Percentiles rank a stretch among this genome's conserved stretches.
These are phyloP conservation scores for Lymantria monacha DNA, from an alignment of 2,888 invertebrate species.

Conservation along the genomic window DNA sequence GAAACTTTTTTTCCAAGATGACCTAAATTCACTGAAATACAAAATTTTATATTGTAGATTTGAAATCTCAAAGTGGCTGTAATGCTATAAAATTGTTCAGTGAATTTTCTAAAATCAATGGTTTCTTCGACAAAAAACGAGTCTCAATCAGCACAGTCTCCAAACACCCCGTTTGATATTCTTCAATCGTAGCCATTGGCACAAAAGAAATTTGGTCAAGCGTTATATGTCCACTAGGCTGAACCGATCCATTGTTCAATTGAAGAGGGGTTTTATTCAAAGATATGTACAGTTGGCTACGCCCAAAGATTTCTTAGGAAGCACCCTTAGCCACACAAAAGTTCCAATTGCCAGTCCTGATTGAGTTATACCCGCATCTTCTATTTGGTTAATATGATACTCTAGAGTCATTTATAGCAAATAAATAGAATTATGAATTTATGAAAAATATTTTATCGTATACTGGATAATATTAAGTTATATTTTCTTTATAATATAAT, in stretches of 20 bases:
- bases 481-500: no score
- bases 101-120: constrained; percentile 69
- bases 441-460: no score
- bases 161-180: constrained; percentile 69
- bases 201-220: constrained; percentile 81
- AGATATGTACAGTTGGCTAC: constrained; percentile 66
- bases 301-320: constrained; percentile 52
- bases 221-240: constrained; percentile 76
- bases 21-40: no score
- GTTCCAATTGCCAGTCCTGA: constrained; percentile 48
- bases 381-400: constrained; percentile 35
- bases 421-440: constrained; percentile 19
- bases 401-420: constrained; percentile 28
- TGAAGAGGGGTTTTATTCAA: constrained; percentile 65
- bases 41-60: not conserved
- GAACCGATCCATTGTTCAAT: constrained; percentile 72
- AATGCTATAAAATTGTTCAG: constrained; percentile 46
- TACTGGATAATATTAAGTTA: no score
- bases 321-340: constrained; percentile 51
- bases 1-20: no score
- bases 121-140: constrained; percentile 59
- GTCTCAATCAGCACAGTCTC: constrained; percentile 64
- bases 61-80: constrained; percentile 18
- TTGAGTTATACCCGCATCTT: constrained; percentile 51
- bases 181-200: constrained; percentile 69